These are phyloP conservation scores for Andrena bicolor DNA, from an alignment of 2,888 invertebrate species.

Conservation along the genomic window DNA sequence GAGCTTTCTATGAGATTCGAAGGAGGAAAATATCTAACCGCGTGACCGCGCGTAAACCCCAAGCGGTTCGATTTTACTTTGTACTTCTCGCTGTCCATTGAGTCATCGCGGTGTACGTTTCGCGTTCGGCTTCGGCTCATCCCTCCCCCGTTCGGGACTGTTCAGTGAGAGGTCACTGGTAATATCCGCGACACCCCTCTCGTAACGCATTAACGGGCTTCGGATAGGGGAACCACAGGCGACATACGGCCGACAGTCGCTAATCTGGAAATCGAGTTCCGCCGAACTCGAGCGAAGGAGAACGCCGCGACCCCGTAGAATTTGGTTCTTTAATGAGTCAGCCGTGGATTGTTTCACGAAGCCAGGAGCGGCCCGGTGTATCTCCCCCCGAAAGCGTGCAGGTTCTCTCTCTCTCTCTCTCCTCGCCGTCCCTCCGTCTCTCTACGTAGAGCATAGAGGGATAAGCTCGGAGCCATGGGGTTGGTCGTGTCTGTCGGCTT, in stretches of 20 bases:
- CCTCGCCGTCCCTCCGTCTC: conserved; percentile 50
- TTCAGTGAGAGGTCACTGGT: too few species aligned
- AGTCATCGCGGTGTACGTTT: too few species aligned
- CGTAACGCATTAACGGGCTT: too few species aligned
- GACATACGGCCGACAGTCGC: neutral
- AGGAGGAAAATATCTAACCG: too few species aligned
- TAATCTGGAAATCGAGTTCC: neutral
- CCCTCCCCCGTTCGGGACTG: too few species aligned
- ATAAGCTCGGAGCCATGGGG: conserved; percentile 67
- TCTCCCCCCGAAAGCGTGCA: conserved; percentile 49
- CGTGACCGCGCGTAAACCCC: too few species aligned
- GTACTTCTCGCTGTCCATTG: too few species aligned
- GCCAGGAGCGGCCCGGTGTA: conserved; percentile 8
- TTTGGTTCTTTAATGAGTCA: conserved; percentile 50
- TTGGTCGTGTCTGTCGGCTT: conserved; percentile 71
- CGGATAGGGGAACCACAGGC: too few species aligned
- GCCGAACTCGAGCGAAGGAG: neutral
- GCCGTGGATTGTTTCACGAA: conserved; percentile 32
- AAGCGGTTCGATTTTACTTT: too few species aligned
- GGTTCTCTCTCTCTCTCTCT: conserved; percentile 46
- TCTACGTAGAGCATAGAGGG: conserved; percentile 40
- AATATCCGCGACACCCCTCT: too few species aligned
- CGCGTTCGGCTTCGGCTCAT: too few species aligned
- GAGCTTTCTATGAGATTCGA: neutral
- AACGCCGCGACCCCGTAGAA: neutral